A percentile compares a stretch with the other conserved stretches of the same genome.
phyloP scores from a whole-genome alignment of 2,888 invertebrate species.

The Cetonia aurata region DNA sequence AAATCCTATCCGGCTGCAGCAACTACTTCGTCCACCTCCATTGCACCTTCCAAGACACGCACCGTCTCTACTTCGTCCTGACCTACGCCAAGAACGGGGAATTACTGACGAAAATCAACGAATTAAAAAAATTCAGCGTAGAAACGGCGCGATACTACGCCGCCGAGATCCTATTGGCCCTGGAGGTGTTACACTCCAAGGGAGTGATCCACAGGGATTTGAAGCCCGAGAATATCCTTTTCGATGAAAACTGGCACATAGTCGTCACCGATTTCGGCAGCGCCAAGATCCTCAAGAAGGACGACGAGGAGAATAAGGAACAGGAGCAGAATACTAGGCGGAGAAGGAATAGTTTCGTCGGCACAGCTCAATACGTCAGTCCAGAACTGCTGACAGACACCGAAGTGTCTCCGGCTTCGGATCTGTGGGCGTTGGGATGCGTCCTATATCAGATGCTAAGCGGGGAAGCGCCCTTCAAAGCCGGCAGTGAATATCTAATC shows the following conservation, averaged over 20 bases:
- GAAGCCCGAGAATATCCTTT: slow-evolving; percentile 97
- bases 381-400: slow-evolving; percentile 93
- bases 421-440: slow-evolving; percentile 98
- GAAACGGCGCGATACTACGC: slow-evolving; percentile 94
- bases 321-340: slow-evolving; percentile 63
- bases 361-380: slow-evolving; percentile 98
- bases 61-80: slow-evolving; percentile 94
- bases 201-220: slow-evolving; percentile 95
- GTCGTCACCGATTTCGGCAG: slow-evolving; percentile 95
- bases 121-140: slow-evolving; percentile 89
- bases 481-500: slow-evolving; percentile 93
- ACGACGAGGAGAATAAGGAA: slow-evolving; percentile 56
- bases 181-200: slow-evolving; percentile 90
- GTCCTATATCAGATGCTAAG: slow-evolving; percentile 97
- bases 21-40: slow-evolving; percentile 94
- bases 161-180: slow-evolving; percentile 91
- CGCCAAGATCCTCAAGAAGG: slow-evolving; percentile 53
- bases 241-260: slow-evolving; percentile 96
- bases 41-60: slow-evolving; percentile 96
- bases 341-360: slow-evolving; percentile 91
- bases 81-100: slow-evolving; percentile 97
- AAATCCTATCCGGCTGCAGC: slow-evolving; percentile 82
- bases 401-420: slow-evolving; percentile 80
- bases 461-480: slow-evolving; percentile 92
- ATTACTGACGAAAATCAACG: slow-evolving; percentile 90